Evolutionary conservation across 64 coral and sea anemone species (phyloP).

Genomic region (Pachyseris speciosa): DNA sequence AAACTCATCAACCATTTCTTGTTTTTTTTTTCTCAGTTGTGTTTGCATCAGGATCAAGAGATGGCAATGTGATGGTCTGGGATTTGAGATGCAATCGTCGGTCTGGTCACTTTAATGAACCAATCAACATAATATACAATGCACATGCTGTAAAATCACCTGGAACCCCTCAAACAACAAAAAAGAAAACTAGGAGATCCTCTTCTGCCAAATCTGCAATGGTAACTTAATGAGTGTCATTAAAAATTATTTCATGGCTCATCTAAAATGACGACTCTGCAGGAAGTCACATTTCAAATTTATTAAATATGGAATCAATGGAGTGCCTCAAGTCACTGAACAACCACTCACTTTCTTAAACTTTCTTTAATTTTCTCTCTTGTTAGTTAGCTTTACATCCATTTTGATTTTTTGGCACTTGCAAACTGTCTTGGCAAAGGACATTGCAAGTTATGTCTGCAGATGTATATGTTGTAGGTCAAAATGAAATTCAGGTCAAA

Average conservation of each 20-base stretch:
- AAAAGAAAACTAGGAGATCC: constrained; percentile 61
- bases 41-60: constrained; percentile 92
- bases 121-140: constrained; percentile 82
- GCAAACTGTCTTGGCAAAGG: too few relatives aligned
- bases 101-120: constrained; percentile 74
- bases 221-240: constrained; percentile 36
- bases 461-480: too few relatives aligned
- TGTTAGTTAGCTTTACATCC: too few relatives aligned
- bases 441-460: too few relatives aligned
- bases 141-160: constrained; percentile 69
- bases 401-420: too few relatives aligned
- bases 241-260: not conserved
- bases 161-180: constrained; percentile 29
- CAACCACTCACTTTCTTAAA: too few relatives aligned
- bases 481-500: too few relatives aligned
- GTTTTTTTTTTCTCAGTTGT: constrained; percentile 71
- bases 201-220: constrained; percentile 42
- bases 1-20: not conserved
- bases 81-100: constrained; percentile 92
- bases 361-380: too few relatives aligned
- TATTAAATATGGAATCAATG: too few relatives aligned
- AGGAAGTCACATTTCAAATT: too few relatives aligned
- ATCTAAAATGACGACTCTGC: too few relatives aligned
- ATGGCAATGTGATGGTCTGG: constrained; percentile 99
- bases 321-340: too few relatives aligned